Conservation (phyloP, 2,888 invertebrate genomes). For the Sphecodes monilicornis region DNA sequence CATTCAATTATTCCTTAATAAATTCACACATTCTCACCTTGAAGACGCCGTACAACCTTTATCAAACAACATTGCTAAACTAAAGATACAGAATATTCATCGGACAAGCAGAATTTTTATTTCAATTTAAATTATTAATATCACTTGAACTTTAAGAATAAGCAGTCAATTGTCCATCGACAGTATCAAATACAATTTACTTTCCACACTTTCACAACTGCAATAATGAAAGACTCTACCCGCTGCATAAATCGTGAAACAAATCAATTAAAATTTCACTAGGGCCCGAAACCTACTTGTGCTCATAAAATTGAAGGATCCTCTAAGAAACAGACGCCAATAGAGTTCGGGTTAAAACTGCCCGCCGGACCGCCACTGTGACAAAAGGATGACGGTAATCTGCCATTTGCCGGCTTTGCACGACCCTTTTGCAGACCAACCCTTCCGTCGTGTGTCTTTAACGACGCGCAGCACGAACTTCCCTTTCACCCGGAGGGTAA, state of each 20-base stretch:
- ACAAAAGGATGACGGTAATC: conserved; percentile 33
- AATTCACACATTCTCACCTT: background rate
- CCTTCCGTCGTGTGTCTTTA: conserved; percentile 49
- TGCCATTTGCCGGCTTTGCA: conserved; percentile 28
- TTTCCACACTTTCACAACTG: background rate
- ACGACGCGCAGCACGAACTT: conserved; percentile 26
- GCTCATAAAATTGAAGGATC: background rate
- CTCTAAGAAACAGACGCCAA: background rate
- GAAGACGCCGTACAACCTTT: background rate
- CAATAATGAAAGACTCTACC: background rate
- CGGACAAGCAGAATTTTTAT: background rate
- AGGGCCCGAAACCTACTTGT: background rate
- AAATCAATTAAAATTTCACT: background rate
- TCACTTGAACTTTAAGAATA: too few relatives aligned
- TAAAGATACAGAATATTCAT: background rate
- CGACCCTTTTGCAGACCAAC: conserved; percentile 23
- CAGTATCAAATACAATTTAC: background rate
- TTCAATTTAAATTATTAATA: background rate
- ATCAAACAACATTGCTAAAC: background rate
- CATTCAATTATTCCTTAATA: background rate
- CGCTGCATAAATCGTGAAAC: background rate
- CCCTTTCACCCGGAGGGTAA: conserved; percentile 30
- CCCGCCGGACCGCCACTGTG: background rate
- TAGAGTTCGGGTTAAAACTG: background rate
- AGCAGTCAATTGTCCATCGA: background rate